Base-by-base conservation (phyloP, 2,888 invertebrate genomes). In the Phorcus lineatus region DNA sequence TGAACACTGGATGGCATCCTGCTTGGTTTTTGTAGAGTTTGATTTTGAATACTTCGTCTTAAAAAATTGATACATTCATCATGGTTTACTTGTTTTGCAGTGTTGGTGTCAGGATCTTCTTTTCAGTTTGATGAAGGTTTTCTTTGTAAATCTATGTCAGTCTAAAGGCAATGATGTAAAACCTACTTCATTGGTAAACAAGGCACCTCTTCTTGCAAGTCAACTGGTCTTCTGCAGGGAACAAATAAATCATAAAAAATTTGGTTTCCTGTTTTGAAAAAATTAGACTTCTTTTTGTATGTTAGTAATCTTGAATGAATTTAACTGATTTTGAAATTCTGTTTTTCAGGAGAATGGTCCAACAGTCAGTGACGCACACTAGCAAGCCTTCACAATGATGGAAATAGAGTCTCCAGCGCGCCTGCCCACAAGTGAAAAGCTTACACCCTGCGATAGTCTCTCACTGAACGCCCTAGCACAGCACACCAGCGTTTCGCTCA, bases 321-420 rank as follows among this genome's bases (percentile, higher is more conserved):
- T 36, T 36, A 36, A 24, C 57, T 24, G 19, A 31, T 24, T 22
- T 2, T 67, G 4, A 22, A 7, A 1, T 67, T 74, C 6, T 74
- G 74, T 54, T 16, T 76, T 76, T 17, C 76, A 76, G 76, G 55
- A 76, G 76, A 54, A 76, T 76, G 76, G 28, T 76, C 40, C 55
- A 76, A 17, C 24, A 28, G 54, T 31, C 76, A 19, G 55, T 76
- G 76, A 54, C 16, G 28, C 70, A 70, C 70, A 31, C 28, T 40
- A 31, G 36, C 70, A 31, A 70, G 36, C 31, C 53, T 76, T 76
- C 76, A 79, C 54, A 79, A 86, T 86, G 86, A 86, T 86, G 86
- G 86, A 86, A 81, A 81, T 86, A 80, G 86, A 86, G 70, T 82
- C 86, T 53, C 83, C 83, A 19, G 78, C 85, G 78, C 85, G 83